Conservation (phyloP, 1,140 invertebrate genomes). For the Polyergus mexicanus region DNA sequence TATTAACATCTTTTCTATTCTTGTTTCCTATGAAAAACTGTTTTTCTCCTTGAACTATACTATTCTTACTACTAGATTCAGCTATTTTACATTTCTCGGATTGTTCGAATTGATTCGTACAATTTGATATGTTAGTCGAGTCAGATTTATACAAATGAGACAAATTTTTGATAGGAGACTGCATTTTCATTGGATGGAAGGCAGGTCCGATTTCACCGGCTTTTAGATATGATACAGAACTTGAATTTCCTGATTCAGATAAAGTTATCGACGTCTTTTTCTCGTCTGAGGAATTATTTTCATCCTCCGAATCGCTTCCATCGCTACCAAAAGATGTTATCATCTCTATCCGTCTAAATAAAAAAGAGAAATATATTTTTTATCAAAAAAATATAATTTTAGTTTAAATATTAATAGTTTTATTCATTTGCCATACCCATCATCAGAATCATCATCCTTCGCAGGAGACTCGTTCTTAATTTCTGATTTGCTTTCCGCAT, state of each 20-base stretch:
- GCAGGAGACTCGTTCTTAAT: slow-evolving; percentile 49
- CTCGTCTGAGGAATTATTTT: slow-evolving; percentile 65
- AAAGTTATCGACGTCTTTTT: not conserved
- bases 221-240: not conserved
- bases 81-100: slow-evolving; percentile 5
- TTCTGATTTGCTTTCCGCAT: slow-evolving; percentile 35
- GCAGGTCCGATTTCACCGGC: not conserved
- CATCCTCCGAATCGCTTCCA: slow-evolving; percentile 83
- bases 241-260: slow-evolving; percentile 32
- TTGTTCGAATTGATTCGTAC: slow-evolving; percentile 36
- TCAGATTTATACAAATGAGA: slow-evolving; percentile 28
- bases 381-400: not conserved
- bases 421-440: slow-evolving; percentile 47
- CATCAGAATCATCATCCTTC: slow-evolving; percentile 67
- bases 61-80: slow-evolving; percentile 21
- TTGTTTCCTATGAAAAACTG: not conserved
- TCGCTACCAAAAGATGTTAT: slow-evolving; percentile 88
- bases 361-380: slow-evolving; percentile 60
- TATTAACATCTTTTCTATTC: slow-evolving; percentile 35
- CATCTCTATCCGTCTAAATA: slow-evolving; percentile 88
- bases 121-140: slow-evolving; percentile 20
- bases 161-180: slow-evolving; percentile 21
- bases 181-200: slow-evolving; percentile 8
- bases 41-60: slow-evolving; percentile 26
- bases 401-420: not conserved